These are phyloP conservation scores for Hystrix brachyura DNA, from an alignment of 2,113 vertebrate genomes.

Conservation along the genomic window DNA sequence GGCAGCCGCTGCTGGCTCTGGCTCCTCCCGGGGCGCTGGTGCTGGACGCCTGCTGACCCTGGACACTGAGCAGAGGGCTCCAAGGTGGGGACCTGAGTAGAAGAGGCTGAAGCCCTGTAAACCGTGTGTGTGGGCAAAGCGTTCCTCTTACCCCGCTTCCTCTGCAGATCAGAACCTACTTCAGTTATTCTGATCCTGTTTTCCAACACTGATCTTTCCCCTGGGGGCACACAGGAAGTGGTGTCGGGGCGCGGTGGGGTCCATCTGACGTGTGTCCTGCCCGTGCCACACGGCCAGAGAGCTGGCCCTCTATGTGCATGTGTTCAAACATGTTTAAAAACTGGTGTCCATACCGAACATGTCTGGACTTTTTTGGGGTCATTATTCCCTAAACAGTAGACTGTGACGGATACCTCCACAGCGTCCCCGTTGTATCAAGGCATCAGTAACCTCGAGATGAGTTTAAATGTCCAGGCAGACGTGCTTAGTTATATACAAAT, in stretches of 20 bases:
- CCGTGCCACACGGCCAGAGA: not conserved
- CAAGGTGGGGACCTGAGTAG: not conserved
- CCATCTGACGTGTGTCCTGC: not conserved
- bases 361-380: not conserved
- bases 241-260: not conserved
- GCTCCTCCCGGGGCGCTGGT: not conserved
- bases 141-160: not conserved
- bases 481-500: not conserved
- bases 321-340: not conserved
- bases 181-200: conserved; percentile 5
- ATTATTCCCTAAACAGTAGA: not conserved
- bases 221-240: not conserved
- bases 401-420: not conserved
- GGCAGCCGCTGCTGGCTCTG: not conserved
- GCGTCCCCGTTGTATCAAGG: not conserved
- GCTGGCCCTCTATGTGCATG: not conserved
- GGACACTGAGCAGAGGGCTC: not conserved
- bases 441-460: not conserved
- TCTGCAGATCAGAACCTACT: not conserved
- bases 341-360: not conserved
- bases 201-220: not conserved
- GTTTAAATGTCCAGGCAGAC: not conserved
- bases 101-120: not conserved
- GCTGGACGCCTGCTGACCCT: not conserved
- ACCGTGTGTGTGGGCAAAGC: not conserved